Conservation (phyloP, 2,113 vertebrate genomes). For the Lycocorax pyrrhopterus region DNA sequence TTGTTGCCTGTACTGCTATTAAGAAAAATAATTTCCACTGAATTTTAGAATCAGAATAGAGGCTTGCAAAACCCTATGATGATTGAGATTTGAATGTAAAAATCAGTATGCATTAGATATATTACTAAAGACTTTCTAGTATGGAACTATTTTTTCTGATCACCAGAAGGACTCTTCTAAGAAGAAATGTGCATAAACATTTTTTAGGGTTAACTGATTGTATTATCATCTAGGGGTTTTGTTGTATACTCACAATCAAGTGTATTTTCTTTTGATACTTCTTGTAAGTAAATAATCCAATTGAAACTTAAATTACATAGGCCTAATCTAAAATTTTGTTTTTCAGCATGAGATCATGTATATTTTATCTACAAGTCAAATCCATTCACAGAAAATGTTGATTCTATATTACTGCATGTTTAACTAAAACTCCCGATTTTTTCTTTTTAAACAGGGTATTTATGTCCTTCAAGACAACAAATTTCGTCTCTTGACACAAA, state of each 20-base stretch:
- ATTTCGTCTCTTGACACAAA: conserved; percentile 87
- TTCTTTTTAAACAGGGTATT: conserved; percentile 80
- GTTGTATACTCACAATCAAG: background rate
- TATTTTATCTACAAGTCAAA: background rate
- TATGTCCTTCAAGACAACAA: conserved; percentile 97
- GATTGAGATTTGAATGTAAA: background rate
- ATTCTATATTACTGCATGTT: background rate
- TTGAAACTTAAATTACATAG: background rate
- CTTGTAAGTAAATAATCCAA: background rate
- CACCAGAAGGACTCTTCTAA: background rate
- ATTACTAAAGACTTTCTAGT: background rate
- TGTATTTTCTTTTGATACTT: background rate
- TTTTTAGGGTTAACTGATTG: background rate
- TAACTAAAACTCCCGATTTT: background rate
- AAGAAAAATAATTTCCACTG: background rate
- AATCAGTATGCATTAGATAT: background rate
- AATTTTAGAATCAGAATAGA: background rate
- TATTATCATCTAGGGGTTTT: background rate
- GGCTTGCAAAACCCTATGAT: background rate
- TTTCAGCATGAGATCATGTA: background rate
- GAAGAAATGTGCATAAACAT: background rate
- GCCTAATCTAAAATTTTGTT: background rate
- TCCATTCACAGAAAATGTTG: background rate
- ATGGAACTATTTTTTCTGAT: background rate
- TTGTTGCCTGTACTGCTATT: background rate